Evolutionary conservation across 2,797 vertebrate genomes (phyloP).

Genomic region (Chloroceryle inda): DNA sequence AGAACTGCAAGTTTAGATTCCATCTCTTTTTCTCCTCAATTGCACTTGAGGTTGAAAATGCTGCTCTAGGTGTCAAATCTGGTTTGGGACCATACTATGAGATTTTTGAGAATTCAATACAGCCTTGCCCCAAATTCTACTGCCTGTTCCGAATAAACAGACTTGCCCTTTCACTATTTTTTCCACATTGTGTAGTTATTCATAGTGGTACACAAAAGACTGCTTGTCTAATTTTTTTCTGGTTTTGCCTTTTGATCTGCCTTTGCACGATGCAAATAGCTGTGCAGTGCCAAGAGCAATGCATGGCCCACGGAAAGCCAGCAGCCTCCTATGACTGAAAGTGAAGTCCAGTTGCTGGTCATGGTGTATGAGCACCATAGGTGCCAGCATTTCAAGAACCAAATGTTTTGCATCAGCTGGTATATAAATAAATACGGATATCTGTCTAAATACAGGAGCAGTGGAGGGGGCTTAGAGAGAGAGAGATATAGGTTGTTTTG

Average conservation of each 20-base stretch:
- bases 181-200: not conserved
- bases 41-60: not conserved
- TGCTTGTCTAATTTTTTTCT: not conserved
- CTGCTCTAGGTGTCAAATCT: not conserved
- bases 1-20: not conserved
- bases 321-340: not conserved
- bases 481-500: too few species aligned
- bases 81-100: not conserved
- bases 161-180: not conserved
- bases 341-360: accelerated
- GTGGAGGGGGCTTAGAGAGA: not conserved
- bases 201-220: not conserved
- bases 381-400: not conserved
- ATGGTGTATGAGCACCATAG: not conserved
- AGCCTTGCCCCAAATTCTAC: not conserved
- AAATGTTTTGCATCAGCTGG: not conserved
- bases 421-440: not conserved
- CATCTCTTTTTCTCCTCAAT: not conserved
- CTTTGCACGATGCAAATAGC: not conserved
- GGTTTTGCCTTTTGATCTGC: not conserved
- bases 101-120: not conserved
- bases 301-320: not conserved
- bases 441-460: not conserved
- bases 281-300: not conserved
- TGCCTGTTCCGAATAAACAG: not conserved